A percentile compares a stretch with the other conserved stretches of the same genome.
These are phyloP conservation scores for Lagria hirta DNA, from an alignment of 2,888 invertebrate genomes.

Conservation along the genomic window DNA sequence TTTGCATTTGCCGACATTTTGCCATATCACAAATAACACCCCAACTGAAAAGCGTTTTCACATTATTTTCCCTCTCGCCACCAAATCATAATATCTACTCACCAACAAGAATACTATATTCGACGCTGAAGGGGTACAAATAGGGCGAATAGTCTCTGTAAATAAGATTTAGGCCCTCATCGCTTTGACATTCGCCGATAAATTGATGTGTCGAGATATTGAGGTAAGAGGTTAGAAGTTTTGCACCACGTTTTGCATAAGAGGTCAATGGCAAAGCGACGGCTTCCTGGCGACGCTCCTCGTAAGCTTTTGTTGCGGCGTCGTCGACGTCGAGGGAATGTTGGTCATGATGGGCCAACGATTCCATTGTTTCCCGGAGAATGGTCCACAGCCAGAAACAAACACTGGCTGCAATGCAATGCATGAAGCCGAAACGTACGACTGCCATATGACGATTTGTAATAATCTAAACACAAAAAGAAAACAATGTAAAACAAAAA, in stretches of 20 bases:
- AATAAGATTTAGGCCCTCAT: conserved; percentile 55
- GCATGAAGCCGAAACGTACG: conserved; percentile 75
- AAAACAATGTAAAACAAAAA: too few species aligned
- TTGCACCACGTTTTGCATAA: conserved; percentile 43
- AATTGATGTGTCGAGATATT: conserved; percentile 35
- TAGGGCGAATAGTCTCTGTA: conserved; percentile 70
- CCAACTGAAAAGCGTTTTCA: conserved; percentile 67
- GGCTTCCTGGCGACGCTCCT: too few species aligned
- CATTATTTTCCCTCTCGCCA: conserved; percentile 10
- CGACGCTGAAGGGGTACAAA: conserved; percentile 77
- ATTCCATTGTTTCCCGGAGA: conserved; percentile 70
- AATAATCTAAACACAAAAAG: conserved; percentile 62
- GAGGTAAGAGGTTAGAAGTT: conserved; percentile 42
- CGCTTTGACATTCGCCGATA: conserved; percentile 54
- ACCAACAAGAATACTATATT: conserved; percentile 78
- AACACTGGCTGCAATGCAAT: conserved; percentile 76
- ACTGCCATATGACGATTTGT: conserved; percentile 61
- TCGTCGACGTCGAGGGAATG: conserved; percentile 36
- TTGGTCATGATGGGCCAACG: conserved; percentile 55
- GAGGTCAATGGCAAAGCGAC: conserved; percentile 46
- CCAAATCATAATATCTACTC: conserved; percentile 32
- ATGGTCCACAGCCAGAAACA: conserved; percentile 81
- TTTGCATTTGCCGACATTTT: conserved; percentile 66
- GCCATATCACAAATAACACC: conserved; percentile 73
- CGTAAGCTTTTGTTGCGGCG: conserved; percentile 19